These are phyloP conservation scores for Cryptosula pallasiana DNA, from an alignment of 2,888 invertebrate genomes.

Conservation along the genomic window DNA sequence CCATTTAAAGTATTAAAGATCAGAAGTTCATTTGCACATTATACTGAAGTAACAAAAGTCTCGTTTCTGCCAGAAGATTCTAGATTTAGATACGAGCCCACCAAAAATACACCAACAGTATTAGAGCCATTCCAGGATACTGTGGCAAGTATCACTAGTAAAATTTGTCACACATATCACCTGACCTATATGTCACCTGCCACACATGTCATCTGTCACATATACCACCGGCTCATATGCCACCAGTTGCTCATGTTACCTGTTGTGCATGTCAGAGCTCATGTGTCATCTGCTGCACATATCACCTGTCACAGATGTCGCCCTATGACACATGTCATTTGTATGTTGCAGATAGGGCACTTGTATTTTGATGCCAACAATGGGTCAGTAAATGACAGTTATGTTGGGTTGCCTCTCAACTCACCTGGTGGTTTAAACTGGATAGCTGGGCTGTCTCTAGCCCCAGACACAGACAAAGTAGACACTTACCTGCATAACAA, in stretches of 20 bases:
- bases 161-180: too few relatives aligned
- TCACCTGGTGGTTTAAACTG: slow-evolving; percentile 58
- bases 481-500: slow-evolving; percentile 13
- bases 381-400: slow-evolving; percentile 69
- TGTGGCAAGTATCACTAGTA: slow-evolving; percentile 35
- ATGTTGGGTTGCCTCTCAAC: slow-evolving; percentile 67
- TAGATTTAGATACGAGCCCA: slow-evolving; percentile 59
- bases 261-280: too few relatives aligned
- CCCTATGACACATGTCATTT: background rate
- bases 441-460: slow-evolving; percentile 3
- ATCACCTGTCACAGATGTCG: too few relatives aligned
- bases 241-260: too few relatives aligned
- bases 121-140: slow-evolving; percentile 43
- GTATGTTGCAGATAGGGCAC: slow-evolving; percentile 56
- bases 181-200: too few relatives aligned
- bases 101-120: slow-evolving; percentile 38
- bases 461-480: background rate
- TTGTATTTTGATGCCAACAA: slow-evolving; percentile 67
- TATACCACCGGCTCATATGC: too few relatives aligned
- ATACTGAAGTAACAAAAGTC: slow-evolving; percentile 70
- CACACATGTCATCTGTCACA: too few relatives aligned
- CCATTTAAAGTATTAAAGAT: slow-evolving; percentile 72
- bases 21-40: slow-evolving; percentile 72
- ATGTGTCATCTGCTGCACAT: too few relatives aligned
- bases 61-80: slow-evolving; percentile 62